Evolutionary conservation across 2,888 invertebrate genomes (phyloP).

Genomic region (Heliconius aoede): DNA sequence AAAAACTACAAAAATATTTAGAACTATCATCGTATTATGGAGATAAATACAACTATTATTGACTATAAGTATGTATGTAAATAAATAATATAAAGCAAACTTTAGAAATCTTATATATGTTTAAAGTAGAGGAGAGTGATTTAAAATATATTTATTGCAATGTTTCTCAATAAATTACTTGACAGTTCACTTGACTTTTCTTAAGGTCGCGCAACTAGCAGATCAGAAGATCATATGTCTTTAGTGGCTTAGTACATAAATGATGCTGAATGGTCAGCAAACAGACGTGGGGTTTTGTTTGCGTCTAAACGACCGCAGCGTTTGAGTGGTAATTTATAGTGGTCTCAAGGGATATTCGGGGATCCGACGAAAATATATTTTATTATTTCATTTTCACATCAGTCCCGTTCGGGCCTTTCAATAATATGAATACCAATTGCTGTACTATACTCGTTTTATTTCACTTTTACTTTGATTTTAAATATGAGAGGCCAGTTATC

Average conservation of each 20-base stretch:
- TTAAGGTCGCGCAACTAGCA: background rate
- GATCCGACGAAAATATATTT: slow-evolving; percentile 45
- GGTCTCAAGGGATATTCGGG: slow-evolving; percentile 54
- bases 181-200: slow-evolving; percentile 8
- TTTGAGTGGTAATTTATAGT: slow-evolving; percentile 60
- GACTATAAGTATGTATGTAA: background rate
- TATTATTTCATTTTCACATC: slow-evolving; percentile 30
- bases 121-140: background rate
- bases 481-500: no score
- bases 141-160: background rate
- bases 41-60: no score
- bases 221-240: slow-evolving; percentile 34
- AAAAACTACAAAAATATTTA: no score
- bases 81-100: background rate
- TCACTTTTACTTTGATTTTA: background rate
- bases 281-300: slow-evolving; percentile 51
- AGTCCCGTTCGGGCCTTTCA: slow-evolving; percentile 8
- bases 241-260: slow-evolving; percentile 40
- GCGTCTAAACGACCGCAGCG: slow-evolving; percentile 47
- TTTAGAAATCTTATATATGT: background rate
- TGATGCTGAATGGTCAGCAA: slow-evolving; percentile 49
- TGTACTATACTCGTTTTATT: background rate
- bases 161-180: background rate
- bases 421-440: background rate
- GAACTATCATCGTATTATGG: no score